These are phyloP conservation scores for Orussus abietinus DNA, from an alignment of 1,140 invertebrate species.

Conservation along the genomic window DNA sequence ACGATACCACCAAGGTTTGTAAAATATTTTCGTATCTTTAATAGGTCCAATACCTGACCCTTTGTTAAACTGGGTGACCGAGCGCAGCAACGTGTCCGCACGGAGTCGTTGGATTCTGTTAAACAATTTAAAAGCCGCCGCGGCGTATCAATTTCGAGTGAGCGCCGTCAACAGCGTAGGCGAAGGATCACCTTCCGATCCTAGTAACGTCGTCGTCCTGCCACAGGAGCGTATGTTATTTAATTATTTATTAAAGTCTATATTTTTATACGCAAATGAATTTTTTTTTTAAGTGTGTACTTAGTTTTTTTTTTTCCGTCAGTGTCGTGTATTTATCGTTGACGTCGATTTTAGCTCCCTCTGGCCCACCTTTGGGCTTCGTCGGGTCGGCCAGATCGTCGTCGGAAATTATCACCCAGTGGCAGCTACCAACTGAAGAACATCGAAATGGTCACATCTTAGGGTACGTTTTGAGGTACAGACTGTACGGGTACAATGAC, in stretches of 20 bases:
- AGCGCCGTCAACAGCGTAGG: slow-evolving; percentile 94
- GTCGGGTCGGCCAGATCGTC: slow-evolving; percentile 88
- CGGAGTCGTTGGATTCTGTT: slow-evolving; percentile 75
- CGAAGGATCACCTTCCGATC: slow-evolving; percentile 83
- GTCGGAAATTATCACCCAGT: slow-evolving; percentile 95
- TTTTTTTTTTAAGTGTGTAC: slow-evolving; percentile 10
- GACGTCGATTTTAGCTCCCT: slow-evolving; percentile 65
- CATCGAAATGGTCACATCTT: slow-evolving; percentile 91
- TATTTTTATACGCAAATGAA: slow-evolving; percentile 7
- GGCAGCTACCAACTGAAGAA: slow-evolving; percentile 91
- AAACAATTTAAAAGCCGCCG: slow-evolving; percentile 86
- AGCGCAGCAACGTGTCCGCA: slow-evolving; percentile 80
- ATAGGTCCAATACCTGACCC: slow-evolving; percentile 76
- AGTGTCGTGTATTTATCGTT: slow-evolving; percentile 22
- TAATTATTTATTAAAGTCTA: slow-evolving; percentile 4
- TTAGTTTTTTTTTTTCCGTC: slow-evolving; percentile 1
- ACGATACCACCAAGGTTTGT: slow-evolving; percentile 2
- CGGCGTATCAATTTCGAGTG: slow-evolving; percentile 93
- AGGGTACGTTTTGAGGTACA: slow-evolving; percentile 89
- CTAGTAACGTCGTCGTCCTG: slow-evolving; percentile 81
- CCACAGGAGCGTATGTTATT: slow-evolving; percentile 84
- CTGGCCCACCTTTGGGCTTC: slow-evolving; percentile 82
- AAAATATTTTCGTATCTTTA: slow-evolving; percentile 31
- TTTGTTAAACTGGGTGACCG: slow-evolving; percentile 82
- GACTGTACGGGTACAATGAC: slow-evolving; percentile 85